Evolutionary conservation across 2,888 invertebrate species (phyloP).

Genomic region (Ochropleura plecta): DNA sequence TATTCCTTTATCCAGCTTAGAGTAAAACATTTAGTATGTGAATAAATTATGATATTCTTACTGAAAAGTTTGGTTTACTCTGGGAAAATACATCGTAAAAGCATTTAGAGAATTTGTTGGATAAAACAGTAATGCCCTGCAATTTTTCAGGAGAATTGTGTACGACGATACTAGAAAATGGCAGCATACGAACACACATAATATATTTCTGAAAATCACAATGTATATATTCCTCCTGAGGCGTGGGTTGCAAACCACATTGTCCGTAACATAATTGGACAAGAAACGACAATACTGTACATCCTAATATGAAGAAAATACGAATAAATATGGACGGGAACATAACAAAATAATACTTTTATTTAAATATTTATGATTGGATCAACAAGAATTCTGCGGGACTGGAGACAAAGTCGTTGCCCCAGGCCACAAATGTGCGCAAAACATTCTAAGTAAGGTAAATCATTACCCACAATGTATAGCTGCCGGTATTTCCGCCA

Average conservation of each 20-base stretch:
- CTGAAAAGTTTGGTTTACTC: conserved; percentile 22
- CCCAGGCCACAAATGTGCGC: conserved; percentile 35
- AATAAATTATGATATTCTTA: conserved; percentile 37
- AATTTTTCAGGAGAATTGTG: background rate
- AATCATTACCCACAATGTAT: conserved; percentile 38
- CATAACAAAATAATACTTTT: conserved; percentile 39
- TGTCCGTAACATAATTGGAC: conserved; percentile 32
- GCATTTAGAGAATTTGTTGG: conserved; percentile 17
- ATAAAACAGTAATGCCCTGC: conserved; percentile 5
- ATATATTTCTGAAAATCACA: background rate
- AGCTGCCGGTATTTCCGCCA: background rate
- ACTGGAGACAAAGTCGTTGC: conserved; percentile 26
- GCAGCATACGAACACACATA: too few relatives aligned
- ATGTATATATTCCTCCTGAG: background rate
- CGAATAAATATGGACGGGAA: conserved; percentile 13
- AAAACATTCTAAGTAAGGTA: conserved; percentile 49
- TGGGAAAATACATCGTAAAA: conserved; percentile 7
- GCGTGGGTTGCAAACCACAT: conserved; percentile 4
- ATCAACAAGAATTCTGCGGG: conserved; percentile 33
- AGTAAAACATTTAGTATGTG: conserved; percentile 38
- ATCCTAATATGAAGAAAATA: conserved; percentile 29
- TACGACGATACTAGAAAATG: background rate
- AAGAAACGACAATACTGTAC: conserved; percentile 16
- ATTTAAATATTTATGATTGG: conserved; percentile 54
- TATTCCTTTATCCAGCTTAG: conserved; percentile 43